Conservation (phyloP, 2,888 invertebrate genomes). For the Prosopocoilus inquinatus region DNA sequence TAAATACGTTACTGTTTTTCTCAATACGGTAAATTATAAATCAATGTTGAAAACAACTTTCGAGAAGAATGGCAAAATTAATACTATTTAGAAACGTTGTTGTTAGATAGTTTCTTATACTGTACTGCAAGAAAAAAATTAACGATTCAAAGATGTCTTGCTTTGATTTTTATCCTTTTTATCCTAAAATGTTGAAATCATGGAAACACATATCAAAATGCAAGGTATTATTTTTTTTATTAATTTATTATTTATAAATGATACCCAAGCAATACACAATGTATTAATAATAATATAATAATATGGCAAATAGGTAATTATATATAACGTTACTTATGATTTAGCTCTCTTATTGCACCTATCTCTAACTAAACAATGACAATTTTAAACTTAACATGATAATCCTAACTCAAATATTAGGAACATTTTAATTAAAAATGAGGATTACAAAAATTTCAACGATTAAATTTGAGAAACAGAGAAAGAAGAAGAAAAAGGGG, state of each 20-base stretch:
- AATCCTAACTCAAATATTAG: constrained; percentile 44
- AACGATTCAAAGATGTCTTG: too few relatives aligned
- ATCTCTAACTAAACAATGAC: constrained; percentile 29
- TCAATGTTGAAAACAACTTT: too few relatives aligned
- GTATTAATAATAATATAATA: constrained; percentile 47
- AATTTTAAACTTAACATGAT: constrained; percentile 23
- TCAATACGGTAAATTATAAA: too few relatives aligned
- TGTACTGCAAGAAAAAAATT: too few relatives aligned
- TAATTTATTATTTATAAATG: constrained; percentile 53
- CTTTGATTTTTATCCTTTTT: too few relatives aligned
- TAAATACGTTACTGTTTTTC: too few relatives aligned
- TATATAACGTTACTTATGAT: constrained; percentile 45
- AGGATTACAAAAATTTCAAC: constrained; percentile 9
- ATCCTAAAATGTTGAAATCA: too few relatives aligned
- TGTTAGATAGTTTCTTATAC: too few relatives aligned
- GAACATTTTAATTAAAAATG: constrained; percentile 45
- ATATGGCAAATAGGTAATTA: constrained; percentile 52
- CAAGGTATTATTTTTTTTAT: constrained; percentile 38
- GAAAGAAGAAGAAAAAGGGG: not conserved
- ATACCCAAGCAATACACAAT: constrained; percentile 53
- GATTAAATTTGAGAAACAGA: not conserved
- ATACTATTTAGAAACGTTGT: too few relatives aligned
- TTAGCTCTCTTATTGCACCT: constrained; percentile 51
- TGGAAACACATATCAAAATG: constrained; percentile 1
- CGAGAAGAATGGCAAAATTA: too few relatives aligned